Evolutionary conservation across 2,888 invertebrate species (phyloP).

Genomic region (Bugula neritina): DNA sequence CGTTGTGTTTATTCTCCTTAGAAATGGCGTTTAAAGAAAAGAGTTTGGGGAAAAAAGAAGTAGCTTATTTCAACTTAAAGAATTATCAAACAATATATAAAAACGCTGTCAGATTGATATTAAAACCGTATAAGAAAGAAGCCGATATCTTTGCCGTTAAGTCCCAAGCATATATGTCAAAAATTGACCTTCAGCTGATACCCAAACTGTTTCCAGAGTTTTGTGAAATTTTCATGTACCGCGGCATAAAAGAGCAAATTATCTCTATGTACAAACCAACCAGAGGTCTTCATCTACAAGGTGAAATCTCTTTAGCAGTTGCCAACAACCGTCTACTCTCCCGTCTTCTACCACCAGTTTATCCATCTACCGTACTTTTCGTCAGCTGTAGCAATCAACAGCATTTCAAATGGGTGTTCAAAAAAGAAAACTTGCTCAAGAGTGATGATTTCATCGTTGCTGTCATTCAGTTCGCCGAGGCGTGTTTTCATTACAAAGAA

Average conservation of each 20-base stretch:
- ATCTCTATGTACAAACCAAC: background rate
- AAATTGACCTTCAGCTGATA: background rate
- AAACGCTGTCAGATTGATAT: background rate
- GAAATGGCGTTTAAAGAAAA: background rate
- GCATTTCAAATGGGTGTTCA: background rate
- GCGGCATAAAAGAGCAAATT: background rate
- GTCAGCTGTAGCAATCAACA: background rate
- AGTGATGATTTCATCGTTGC: background rate
- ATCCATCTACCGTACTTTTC: constrained; percentile 27
- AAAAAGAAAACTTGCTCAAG: background rate
- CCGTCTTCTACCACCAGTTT: constrained; percentile 10
- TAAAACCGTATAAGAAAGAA: background rate
- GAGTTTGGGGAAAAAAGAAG: no score
- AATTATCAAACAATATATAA: background rate
- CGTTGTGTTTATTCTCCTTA: background rate
- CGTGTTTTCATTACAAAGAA: background rate
- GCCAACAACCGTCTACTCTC: background rate
- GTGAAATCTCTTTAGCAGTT: background rate
- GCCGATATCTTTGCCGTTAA: background rate
- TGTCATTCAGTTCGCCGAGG: background rate
- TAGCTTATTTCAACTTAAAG: background rate
- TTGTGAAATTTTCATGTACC: background rate
- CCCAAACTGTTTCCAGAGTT: background rate
- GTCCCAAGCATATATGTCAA: background rate
- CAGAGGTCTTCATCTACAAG: background rate